Percentiles rank a stretch among this genome's conserved stretches.
These are phyloP conservation scores for Agrotis ipsilon DNA, from an alignment of 2,888 invertebrate genomes.

Conservation along the genomic window DNA sequence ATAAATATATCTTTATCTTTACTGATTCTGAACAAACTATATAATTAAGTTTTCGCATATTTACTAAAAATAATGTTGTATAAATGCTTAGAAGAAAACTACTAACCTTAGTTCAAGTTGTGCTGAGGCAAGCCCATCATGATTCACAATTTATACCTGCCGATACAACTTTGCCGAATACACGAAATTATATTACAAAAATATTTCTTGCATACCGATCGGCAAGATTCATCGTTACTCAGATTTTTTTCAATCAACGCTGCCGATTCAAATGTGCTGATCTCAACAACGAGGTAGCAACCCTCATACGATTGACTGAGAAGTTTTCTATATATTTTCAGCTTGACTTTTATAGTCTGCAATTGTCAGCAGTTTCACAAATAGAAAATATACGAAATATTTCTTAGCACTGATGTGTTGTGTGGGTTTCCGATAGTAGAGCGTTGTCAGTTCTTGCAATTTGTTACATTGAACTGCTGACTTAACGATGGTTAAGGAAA, in stretches of 20 bases:
- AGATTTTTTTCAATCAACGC: not conserved
- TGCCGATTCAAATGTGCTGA: not conserved
- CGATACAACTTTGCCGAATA: no score
- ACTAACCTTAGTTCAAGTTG: no score
- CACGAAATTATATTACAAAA: no score
- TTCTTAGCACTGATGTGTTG: not conserved
- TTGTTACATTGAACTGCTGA: not conserved
- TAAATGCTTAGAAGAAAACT: no score
- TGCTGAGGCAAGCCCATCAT: no score
- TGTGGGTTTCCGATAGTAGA: not conserved
- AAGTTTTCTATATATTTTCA: conserved; percentile 18
- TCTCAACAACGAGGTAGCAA: not conserved
- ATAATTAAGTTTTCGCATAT: no score
- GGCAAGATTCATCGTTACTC: not conserved
- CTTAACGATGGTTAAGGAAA: not conserved
- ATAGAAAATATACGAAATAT: not conserved
- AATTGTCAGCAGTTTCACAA: conserved; percentile 10
- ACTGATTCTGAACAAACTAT: no score
- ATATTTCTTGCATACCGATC: no score
- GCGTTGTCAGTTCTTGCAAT: not conserved
- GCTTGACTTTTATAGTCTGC: not conserved
- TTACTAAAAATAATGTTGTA: no score
- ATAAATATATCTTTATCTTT: no score
- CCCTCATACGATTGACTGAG: not conserved
- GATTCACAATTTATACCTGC: no score